Conservation (phyloP, 2,888 invertebrate genomes). For the Hydropsyche betteni region DNA sequence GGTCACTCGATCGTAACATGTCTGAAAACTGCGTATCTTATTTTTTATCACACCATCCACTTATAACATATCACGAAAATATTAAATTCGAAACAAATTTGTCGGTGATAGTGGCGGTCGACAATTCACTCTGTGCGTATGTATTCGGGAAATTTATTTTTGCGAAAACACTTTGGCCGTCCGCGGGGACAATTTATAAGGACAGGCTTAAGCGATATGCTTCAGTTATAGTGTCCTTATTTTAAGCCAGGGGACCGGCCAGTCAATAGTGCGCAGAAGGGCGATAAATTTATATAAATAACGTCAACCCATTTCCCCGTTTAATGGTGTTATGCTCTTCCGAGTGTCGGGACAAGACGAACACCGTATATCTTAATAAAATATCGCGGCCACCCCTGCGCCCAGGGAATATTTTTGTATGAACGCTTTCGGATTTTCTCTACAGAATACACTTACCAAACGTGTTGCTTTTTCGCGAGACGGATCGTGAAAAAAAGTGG, state of each 20-base stretch:
- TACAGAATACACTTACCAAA: neutral
- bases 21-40: too few relatives aligned
- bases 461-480: too few relatives aligned
- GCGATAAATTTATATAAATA: slow-evolving; percentile 47
- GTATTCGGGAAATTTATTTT: slow-evolving; percentile 3
- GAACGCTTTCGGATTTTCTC: slow-evolving; percentile 27
- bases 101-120: neutral
- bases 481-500: too few relatives aligned
- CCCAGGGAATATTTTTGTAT: slow-evolving; percentile 36
- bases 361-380: slow-evolving; percentile 46
- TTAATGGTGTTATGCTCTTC: slow-evolving; percentile 47
- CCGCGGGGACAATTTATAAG: slow-evolving; percentile 21
- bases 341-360: slow-evolving; percentile 46
- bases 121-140: slow-evolving; percentile 1
- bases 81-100: too few relatives aligned
- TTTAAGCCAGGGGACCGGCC: slow-evolving; percentile 28
- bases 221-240: slow-evolving; percentile 31
- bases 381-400: slow-evolving; percentile 38
- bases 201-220: slow-evolving; percentile 34
- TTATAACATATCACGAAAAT: too few relatives aligned
- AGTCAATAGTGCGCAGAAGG: slow-evolving; percentile 45
- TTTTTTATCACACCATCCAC: too few relatives aligned
- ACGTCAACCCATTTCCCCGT: slow-evolving; percentile 45
- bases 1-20: neutral
- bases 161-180: slow-evolving; percentile 1